Percentiles rank a stretch among this genome's conserved stretches.
Evolutionary conservation across 92 coral and sea anemone genomes (phyloP).

Genomic region (Porites evermanni): DNA sequence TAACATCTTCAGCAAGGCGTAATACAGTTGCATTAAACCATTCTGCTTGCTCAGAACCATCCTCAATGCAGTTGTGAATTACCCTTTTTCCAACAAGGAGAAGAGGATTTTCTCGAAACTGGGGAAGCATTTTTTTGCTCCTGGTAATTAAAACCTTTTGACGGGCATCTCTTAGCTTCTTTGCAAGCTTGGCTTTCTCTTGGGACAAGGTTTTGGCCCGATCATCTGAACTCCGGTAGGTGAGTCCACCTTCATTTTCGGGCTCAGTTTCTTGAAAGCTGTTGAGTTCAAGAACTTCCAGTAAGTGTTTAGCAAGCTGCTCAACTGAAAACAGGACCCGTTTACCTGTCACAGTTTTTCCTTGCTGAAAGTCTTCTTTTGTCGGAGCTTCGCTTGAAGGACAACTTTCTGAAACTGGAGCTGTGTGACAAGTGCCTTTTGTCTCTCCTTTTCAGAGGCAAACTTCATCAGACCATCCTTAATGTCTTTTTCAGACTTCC

Average conservation of each 20-base stretch:
- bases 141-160: slow-evolving; percentile 15
- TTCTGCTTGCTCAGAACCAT: background rate
- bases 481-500: slow-evolving; percentile 37
- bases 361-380: slow-evolving; percentile 55
- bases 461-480: slow-evolving; percentile 31
- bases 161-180: background rate
- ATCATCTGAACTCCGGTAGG: slow-evolving; percentile 28
- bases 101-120: slow-evolving; percentile 32
- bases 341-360: slow-evolving; percentile 41
- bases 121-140: slow-evolving; percentile 23
- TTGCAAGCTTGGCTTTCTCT: slow-evolving; percentile 46
- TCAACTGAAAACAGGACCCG: slow-evolving; percentile 35
- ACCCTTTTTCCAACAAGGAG: slow-evolving; percentile 33
- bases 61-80: no score
- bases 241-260: background rate
- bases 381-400: slow-evolving; percentile 35
- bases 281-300: slow-evolving; percentile 26
- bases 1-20: background rate
- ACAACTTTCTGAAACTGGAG: slow-evolving; percentile 27
- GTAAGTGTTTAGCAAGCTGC: slow-evolving; percentile 30
- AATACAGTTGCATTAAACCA: slow-evolving; percentile 17
- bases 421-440: slow-evolving; percentile 19
- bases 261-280: slow-evolving; percentile 23
- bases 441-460: slow-evolving; percentile 28
- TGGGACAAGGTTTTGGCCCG: slow-evolving; percentile 30